Evolutionary conservation across 2,888 invertebrate species (phyloP).

Genomic region (Coleophora flavipennella): DNA sequence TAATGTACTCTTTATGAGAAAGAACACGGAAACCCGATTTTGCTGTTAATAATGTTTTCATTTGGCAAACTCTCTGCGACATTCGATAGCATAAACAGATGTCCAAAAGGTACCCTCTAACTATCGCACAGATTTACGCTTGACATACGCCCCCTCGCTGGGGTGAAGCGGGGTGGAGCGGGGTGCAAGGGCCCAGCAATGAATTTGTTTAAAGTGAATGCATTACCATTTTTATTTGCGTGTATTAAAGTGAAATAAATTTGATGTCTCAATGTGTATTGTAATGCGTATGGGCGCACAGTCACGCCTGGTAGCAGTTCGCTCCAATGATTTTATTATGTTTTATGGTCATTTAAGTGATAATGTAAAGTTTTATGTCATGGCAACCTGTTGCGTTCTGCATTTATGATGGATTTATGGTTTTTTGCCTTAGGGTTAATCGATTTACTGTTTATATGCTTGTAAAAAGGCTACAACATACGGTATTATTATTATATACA

Average conservation of each 20-base stretch:
- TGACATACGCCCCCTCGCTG: slow-evolving; percentile 5
- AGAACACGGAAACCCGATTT: too few relatives aligned
- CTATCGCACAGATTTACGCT: slow-evolving; percentile 1
- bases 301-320: slow-evolving; percentile 20
- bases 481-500: too few relatives aligned
- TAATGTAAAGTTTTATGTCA: slow-evolving; percentile 15
- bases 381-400: slow-evolving; percentile 18
- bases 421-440: not conserved
- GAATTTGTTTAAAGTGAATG: slow-evolving; percentile 30
- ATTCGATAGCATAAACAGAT: too few relatives aligned
- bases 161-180: slow-evolving; percentile 6
- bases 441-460: too few relatives aligned
- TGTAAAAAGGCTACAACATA: too few relatives aligned
- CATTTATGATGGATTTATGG: not conserved
- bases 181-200: slow-evolving; percentile 7
- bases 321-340: slow-evolving; percentile 4
- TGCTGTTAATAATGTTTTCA: too few relatives aligned
- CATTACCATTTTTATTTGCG: slow-evolving; percentile 42
- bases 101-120: slow-evolving; percentile 2
- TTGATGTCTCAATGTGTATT: slow-evolving; percentile 36
- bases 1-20: not conserved
- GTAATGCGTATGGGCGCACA: not conserved
- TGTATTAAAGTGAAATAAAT: slow-evolving; percentile 55
- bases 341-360: slow-evolving; percentile 14
- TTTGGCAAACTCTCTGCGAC: too few relatives aligned